Conservation (phyloP, 2,797 vertebrate species). For the Cirrhinus molitorella region DNA sequence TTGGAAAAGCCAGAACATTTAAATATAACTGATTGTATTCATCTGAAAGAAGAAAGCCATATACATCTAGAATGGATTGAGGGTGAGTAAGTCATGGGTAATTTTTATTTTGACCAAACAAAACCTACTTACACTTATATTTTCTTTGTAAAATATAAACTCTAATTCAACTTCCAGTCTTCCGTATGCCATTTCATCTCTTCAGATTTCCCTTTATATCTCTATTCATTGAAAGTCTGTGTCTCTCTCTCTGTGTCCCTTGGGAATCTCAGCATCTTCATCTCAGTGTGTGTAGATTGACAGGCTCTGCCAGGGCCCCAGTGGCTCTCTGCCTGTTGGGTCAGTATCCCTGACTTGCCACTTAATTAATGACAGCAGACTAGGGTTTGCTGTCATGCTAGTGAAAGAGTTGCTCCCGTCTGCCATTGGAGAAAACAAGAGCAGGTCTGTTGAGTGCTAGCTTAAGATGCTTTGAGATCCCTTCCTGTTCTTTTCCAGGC, state of each 20-base stretch:
- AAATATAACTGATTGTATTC: no score
- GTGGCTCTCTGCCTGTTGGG: conserved; percentile 68
- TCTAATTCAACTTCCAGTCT: neutral
- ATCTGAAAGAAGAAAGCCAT: no score
- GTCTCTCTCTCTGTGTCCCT: conserved; percentile 38
- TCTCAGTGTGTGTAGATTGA: conserved; percentile 60
- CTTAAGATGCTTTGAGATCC: conserved; percentile 75
- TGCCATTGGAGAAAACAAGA: conserved; percentile 70
- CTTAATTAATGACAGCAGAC: conserved; percentile 77
- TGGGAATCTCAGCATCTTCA: conserved; percentile 51
- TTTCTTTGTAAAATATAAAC: neutral
- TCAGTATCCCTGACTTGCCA: conserved; percentile 57
- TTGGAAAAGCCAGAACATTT: no score
- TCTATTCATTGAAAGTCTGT: neutral
- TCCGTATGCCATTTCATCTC: conserved; percentile 65
- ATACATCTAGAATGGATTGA: no score
- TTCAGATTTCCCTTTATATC: conserved; percentile 51
- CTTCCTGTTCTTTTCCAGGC: conserved; percentile 56
- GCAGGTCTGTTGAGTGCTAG: conserved; percentile 70
- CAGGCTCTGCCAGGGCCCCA: conserved; percentile 68
- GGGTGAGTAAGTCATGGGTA: no score
- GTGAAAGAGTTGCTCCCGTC: conserved; percentile 65
- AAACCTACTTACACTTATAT: neutral
- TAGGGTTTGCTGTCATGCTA: conserved; percentile 67
- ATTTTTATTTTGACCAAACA: no score